Base-by-base conservation (phyloP, 1,140 invertebrate species). In the Drosophila micromelanica region DNA sequence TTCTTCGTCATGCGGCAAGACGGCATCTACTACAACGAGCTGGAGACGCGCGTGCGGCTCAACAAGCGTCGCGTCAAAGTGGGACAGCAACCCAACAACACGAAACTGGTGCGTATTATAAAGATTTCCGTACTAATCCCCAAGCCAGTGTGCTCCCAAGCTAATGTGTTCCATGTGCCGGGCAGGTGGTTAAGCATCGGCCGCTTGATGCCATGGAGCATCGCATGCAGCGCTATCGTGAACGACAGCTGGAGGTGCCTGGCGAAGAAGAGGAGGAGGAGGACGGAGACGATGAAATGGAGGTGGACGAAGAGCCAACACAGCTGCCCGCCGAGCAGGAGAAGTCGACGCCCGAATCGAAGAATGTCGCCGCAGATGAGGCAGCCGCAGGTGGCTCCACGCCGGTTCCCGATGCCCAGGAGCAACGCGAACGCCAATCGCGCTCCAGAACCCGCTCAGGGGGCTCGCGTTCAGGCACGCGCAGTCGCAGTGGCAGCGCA, bases 21-120 rank as follows among this genome's bases (percentile, higher is more conserved):
- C 90, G 96, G 96, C 49, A 96, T 98, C 23, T 99, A 96, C 93
- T 99, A 99, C 92, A 98, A 99, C 93, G 98, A 99, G 93, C 91
- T 99, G 75, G 98, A 99, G 93, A 99, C 98, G 0, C 95, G 98
- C 51, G 98, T 99, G 45, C 94, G 98, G 20, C 93, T 99, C 40
- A 98, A 96, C 77, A 99, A 99, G 92, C 94, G 98, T 55, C 94
- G 97, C 43, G 95, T 97, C 63, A 96, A 97, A 92, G 93, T 93
- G 87, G 96, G 93, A 67, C 94, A 92, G 94, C 94, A 94, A 94
- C 92, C 93, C 91, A 92, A 76, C 78, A 93, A 79, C 91, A 94
- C 23, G 82, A 94, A 93, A 93, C 94, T 68, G 96, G 96, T 91
- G 49, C 74, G 73, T 60, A 30, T 13, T 38, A 6, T 23, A 55